Evolutionary conservation across 1,140 invertebrate genomes (phyloP).

Genomic region (Apis mellifera): Amel_HAv3.1 CM009934.2:5236001-5236500

Average conservation of each 20-base stretch:
- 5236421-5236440: conserved; percentile 41
- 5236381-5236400: conserved; percentile 51
- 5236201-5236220: neutral
- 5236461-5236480: conserved; percentile 80
- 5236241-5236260: conserved; percentile 22
- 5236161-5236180: conserved; percentile 10
- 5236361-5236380: conserved; percentile 52
- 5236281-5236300: conserved; percentile 63
- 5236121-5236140: conserved; percentile 1
- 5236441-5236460: conserved; percentile 70
- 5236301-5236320: conserved; percentile 78
- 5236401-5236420: conserved; percentile 42
- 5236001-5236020: conserved; percentile 55
- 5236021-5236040: conserved; percentile 42
- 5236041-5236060: conserved; percentile 36
- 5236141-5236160: neutral
- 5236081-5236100: neutral
- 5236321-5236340: conserved; percentile 64
- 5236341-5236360: conserved; percentile 62
- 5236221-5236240: neutral
- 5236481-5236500: conserved; percentile 81
- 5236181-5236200: neutral
- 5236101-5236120: neutral
- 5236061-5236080: neutral
- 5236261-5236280: neutral